Conservation (phyloP, 2,888 invertebrate species). For the Drosophila helvetica region DNA sequence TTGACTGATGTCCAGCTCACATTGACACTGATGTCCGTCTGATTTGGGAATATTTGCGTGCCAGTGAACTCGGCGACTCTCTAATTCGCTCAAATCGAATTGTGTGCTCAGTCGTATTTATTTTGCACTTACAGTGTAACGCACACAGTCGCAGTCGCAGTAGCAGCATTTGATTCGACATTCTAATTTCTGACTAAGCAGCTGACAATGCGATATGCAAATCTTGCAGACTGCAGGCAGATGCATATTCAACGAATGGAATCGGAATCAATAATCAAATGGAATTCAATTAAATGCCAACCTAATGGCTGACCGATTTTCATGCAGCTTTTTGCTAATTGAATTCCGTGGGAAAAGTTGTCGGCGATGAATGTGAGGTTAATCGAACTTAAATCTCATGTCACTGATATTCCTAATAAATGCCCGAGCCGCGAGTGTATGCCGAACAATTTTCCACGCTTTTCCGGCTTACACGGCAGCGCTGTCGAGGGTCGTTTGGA, state of each 20-base stretch:
- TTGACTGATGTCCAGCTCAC: background rate
- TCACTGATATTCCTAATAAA: constrained; percentile 17
- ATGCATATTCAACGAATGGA: constrained; percentile 10
- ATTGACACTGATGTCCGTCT: background rate
- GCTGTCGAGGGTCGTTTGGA: constrained; percentile 10
- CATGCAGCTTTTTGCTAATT: constrained; percentile 36
- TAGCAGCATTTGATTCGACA: constrained; percentile 11
- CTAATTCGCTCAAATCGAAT: background rate
- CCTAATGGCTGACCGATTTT: constrained; percentile 19
- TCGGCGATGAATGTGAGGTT: constrained; percentile 6
- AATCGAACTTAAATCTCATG: constrained; percentile 27
- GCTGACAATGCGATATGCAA: constrained; percentile 36
- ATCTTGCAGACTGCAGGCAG: constrained; percentile 18
- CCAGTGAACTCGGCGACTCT: background rate
- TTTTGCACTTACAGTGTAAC: background rate
- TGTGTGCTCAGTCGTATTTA: constrained; percentile 5
- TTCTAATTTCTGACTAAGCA: constrained; percentile 30
- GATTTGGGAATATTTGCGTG: background rate
- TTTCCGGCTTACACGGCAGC: constrained; percentile 1
- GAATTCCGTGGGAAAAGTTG: constrained; percentile 13
- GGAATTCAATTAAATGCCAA: constrained; percentile 37
- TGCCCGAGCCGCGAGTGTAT: constrained; percentile 21
- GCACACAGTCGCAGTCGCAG: constrained; percentile 14
- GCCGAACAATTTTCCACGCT: constrained; percentile 8
- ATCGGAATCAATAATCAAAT: constrained; percentile 28